Base-by-base conservation (phyloP, 2,113 vertebrate species). In the Psophia crepitans region DNA sequence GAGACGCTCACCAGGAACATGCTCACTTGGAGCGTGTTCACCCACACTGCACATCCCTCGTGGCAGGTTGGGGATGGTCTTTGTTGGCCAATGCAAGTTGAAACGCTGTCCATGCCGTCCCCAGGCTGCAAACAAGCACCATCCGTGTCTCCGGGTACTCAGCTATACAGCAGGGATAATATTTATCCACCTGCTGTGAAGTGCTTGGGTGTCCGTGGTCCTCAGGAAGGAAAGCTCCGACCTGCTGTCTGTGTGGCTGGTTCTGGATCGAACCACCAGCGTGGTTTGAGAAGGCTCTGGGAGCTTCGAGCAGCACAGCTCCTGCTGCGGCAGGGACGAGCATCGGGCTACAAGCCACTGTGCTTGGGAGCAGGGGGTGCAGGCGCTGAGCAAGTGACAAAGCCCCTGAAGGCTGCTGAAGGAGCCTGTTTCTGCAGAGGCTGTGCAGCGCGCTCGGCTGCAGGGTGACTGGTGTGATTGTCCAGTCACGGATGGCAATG, bases 41-140 rank as follows among this genome's bases (percentile, higher is more conserved):
- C 13, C 48, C 2, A 11, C 33, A 1, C 2, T 26, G 14, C 1
- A 0, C 1, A 0, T n/a, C 64, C 54, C 41, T n/a, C 14, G 18
- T 17, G 64, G 37, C 69, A 33, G 41, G 5, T 10, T 37, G 27
- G 27, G 44, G 69, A 23, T 16, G 65, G 43, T 33, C 41, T 44
- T 8, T 74, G 70, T 17, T 35, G 39, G 44, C 54, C 74, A 49
- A 26, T 7, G 10, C 41, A 27, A 32, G 46, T 54, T 20, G 27
- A 3, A 17, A 13, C 44, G 35, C 22, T n/a, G 54, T 24, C 70
- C 5, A 5, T 46, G 51, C 73, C 19, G 8, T 64, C 14, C 41
- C 35, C 57, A 37, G 54, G 26, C 54, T 61, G 64, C 60, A 17
- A 49, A 20, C 21, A 32, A n/a, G n/a, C 27, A 60, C 37, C 9